A percentile compares a stretch with the other conserved stretches of the same genome.
Evolutionary conservation across 2,888 invertebrate genomes (phyloP).

Genomic region (Dolichomitus sp.): DNA sequence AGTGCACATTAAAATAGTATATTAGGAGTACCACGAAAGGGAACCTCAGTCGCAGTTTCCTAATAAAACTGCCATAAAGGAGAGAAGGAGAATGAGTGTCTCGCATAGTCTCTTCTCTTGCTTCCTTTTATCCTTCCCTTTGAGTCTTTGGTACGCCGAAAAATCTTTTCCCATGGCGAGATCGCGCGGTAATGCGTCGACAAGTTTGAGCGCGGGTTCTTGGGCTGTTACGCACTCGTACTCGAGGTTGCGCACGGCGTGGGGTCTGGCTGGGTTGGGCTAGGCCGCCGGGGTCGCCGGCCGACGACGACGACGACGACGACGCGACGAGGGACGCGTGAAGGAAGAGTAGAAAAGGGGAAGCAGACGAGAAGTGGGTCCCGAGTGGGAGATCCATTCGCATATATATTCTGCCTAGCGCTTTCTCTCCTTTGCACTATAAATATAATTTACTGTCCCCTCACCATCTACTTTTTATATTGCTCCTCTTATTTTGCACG

Average conservation of each 20-base stretch:
- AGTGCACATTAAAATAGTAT: slow-evolving; percentile 2
- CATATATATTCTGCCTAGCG: slow-evolving; percentile 35
- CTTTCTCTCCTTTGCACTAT: slow-evolving; percentile 45
- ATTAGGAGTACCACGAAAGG: slow-evolving; percentile 28
- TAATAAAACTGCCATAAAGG: slow-evolving; percentile 56
- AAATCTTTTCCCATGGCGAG: slow-evolving; percentile 49
- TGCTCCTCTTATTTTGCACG: slow-evolving; percentile 14
- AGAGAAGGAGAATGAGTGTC: slow-evolving; percentile 19
- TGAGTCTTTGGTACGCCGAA: slow-evolving; percentile 29
- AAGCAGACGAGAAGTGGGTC: slow-evolving; percentile 54
- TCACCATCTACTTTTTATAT: slow-evolving; percentile 18
- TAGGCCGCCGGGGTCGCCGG: slow-evolving; percentile 67
- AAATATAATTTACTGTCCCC: slow-evolving; percentile 50
- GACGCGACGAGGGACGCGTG: slow-evolving; percentile 60
- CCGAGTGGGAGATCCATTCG: slow-evolving; percentile 55
- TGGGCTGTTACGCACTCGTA: slow-evolving; percentile 50
- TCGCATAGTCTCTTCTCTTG: slow-evolving; percentile 14
- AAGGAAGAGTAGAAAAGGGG: slow-evolving; percentile 39
- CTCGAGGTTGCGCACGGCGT: slow-evolving; percentile 57
- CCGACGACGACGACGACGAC: slow-evolving; percentile 66
- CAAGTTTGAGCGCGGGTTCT: slow-evolving; percentile 31
- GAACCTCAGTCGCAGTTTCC: slow-evolving; percentile 39
- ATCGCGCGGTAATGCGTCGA: slow-evolving; percentile 43
- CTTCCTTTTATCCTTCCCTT: slow-evolving; percentile 23
- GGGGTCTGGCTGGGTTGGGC: slow-evolving; percentile 64